These are phyloP conservation scores for Steinernema carpocapsae DNA, from an alignment of 2,888 invertebrate species.

Conservation along the genomic window DNA sequence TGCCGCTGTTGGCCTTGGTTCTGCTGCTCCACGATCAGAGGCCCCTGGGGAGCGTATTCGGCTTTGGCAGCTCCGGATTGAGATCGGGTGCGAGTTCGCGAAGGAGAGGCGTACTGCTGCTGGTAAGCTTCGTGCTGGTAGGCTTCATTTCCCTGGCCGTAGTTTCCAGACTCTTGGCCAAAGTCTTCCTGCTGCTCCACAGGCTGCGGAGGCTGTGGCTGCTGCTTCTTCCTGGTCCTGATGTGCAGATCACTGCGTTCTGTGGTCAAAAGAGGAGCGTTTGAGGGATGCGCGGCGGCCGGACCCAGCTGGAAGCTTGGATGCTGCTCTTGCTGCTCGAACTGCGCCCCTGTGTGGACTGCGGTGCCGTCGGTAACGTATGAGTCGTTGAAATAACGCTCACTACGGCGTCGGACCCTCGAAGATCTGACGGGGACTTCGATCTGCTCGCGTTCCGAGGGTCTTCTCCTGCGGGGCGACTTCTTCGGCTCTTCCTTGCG, in stretches of 20 bases:
- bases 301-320: neutral
- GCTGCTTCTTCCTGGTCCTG: conserved; percentile 12
- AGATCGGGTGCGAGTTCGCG: neutral
- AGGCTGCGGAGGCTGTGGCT: neutral
- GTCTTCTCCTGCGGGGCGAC: conserved; percentile 4
- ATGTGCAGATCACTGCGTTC: conserved; percentile 30
- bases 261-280: conserved; percentile 17
- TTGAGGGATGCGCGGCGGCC: neutral
- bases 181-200: neutral
- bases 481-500: neutral
- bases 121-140: neutral
- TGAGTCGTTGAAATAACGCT: conserved; percentile 17
- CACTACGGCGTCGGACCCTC: neutral
- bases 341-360: neutral
- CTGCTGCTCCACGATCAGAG: conserved; percentile 11
- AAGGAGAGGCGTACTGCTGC: neutral
- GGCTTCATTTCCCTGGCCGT: neutral
- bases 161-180: neutral
- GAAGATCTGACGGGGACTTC: neutral
- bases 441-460: conserved; percentile 25
- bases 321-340: neutral
- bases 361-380: conserved; percentile 19
- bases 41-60: conserved; percentile 9
- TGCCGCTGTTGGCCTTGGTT: neutral
- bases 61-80: neutral